These are phyloP conservation scores for Aphaenogaster floridana DNA, from an alignment of 1,140 invertebrate genomes.

Conservation along the genomic window DNA sequence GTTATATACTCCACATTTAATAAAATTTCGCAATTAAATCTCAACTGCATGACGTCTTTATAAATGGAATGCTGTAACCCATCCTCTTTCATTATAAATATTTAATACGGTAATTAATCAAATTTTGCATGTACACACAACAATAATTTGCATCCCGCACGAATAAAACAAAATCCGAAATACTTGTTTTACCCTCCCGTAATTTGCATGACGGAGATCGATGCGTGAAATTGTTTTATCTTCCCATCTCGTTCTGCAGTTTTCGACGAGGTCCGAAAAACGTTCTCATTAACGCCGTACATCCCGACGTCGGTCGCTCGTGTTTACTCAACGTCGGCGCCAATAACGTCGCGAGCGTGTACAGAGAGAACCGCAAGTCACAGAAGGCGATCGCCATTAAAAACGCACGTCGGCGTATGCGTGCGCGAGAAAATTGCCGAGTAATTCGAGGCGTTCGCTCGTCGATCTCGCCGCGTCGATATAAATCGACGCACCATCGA, in stretches of 20 bases:
- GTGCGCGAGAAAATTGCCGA: slow-evolving; percentile 68
- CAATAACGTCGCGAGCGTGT: slow-evolving; percentile 43
- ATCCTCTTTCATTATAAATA: background rate
- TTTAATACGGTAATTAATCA: slow-evolving; percentile 32
- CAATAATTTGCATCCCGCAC: background rate
- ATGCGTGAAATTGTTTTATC: slow-evolving; percentile 57
- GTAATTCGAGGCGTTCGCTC: slow-evolving; percentile 66
- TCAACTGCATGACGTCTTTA: slow-evolving; percentile 20
- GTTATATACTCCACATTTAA: background rate
- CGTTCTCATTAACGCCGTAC: slow-evolving; percentile 56
- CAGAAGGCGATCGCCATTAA: slow-evolving; percentile 55
- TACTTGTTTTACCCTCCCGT: slow-evolving; percentile 17
- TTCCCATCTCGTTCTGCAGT: slow-evolving; percentile 26
- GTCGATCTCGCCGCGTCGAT: slow-evolving; percentile 63
- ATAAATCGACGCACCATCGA: slow-evolving; percentile 67
- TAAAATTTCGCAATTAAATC: slow-evolving; percentile 8
- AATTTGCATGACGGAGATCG: slow-evolving; percentile 37
- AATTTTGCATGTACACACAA: background rate
- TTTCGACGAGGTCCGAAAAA: slow-evolving; percentile 52
- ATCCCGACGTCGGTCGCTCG: slow-evolving; percentile 26
- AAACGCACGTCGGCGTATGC: slow-evolving; percentile 44
- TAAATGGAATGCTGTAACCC: background rate
- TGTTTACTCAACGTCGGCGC: slow-evolving; percentile 58
- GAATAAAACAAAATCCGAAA: slow-evolving; percentile 21
- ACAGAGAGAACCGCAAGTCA: slow-evolving; percentile 58